A percentile compares a stretch with the other conserved stretches of the same genome.
phyloP scores from a whole-genome alignment of 1,140 invertebrate genomes.

The Proctacanthus coquilletti region DNA sequence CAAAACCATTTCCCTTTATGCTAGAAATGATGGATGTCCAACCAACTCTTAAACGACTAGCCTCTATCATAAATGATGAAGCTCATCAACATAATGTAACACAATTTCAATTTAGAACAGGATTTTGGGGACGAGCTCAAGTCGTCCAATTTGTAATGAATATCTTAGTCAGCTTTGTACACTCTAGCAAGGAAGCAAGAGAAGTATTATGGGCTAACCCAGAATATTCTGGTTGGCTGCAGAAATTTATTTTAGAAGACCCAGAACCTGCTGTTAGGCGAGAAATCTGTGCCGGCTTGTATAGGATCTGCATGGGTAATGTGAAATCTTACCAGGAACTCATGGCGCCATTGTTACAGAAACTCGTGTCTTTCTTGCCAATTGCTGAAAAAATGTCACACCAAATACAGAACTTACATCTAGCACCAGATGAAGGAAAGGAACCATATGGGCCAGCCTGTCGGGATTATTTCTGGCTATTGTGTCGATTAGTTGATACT shows the following conservation, averaged over 20 bases:
- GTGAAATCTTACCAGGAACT: conserved; percentile 41
- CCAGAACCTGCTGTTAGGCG: conserved; percentile 71
- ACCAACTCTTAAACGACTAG: conserved; percentile 62
- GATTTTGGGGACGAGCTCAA: conserved; percentile 73
- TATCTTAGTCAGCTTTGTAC: conserved; percentile 67
- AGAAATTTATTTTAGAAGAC: conserved; percentile 64
- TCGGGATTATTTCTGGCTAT: conserved; percentile 84
- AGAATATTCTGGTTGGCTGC: conserved; percentile 54
- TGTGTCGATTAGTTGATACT: conserved; percentile 74
- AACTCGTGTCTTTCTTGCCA: conserved; percentile 61
- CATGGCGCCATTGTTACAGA: conserved; percentile 61
- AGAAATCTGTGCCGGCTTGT: conserved; percentile 78
- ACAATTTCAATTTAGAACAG: conserved; percentile 63
- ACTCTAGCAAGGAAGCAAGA: conserved; percentile 50
- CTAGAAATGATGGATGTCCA: conserved; percentile 70
- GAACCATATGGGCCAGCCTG: conserved; percentile 86
- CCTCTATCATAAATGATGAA: conserved; percentile 74
- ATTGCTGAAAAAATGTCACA: conserved; percentile 62
- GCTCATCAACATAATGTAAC: conserved; percentile 43
- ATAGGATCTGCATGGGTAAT: conserved; percentile 66
- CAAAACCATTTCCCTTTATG: conserved; percentile 53
- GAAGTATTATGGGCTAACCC: conserved; percentile 46
- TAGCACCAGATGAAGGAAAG: conserved; percentile 61
- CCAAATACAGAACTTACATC: conserved; percentile 31
- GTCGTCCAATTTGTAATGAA: conserved; percentile 71